Evolutionary conservation across 2,113 vertebrate species (phyloP).

Genomic region (Agelaius phoeniceus): DNA sequence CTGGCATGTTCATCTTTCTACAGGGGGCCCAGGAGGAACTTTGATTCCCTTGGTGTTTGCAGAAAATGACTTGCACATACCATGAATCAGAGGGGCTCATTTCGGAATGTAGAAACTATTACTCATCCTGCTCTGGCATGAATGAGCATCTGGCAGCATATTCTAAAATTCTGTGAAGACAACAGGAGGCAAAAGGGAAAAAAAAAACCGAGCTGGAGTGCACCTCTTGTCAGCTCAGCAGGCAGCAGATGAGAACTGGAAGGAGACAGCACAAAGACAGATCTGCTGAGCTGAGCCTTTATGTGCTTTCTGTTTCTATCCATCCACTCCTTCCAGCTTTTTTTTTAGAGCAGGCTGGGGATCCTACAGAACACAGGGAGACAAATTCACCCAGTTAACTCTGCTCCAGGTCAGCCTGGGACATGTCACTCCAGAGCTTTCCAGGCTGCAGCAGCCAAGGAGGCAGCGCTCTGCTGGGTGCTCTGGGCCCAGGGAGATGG

Average conservation of each 20-base stretch:
- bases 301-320: background rate
- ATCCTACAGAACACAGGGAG: background rate
- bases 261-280: background rate
- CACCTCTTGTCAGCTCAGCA: conserved; percentile 30
- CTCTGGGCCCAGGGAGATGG: conserved; percentile 3
- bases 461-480: background rate
- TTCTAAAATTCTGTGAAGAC: conserved; percentile 48
- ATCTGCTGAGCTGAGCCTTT: conserved; percentile 35
- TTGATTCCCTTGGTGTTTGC: conserved; percentile 9
- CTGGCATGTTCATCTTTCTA: conserved; percentile 24
- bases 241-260: background rate
- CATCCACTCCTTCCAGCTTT: background rate
- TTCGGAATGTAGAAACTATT: conserved; percentile 51
- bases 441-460: background rate
- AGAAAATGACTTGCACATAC: conserved; percentile 26
- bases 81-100: conserved; percentile 54
- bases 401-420: background rate
- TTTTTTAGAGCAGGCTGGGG: background rate
- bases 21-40: conserved; percentile 35
- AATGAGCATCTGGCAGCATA: conserved; percentile 59
- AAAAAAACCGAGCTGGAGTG: background rate
- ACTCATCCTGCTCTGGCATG: conserved; percentile 61
- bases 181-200: conserved; percentile 51
- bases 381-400: background rate
- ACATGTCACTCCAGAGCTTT: background rate